phyloP scores from a whole-genome alignment of 2,113 vertebrate species.

The Nipponia nippon region DNA sequence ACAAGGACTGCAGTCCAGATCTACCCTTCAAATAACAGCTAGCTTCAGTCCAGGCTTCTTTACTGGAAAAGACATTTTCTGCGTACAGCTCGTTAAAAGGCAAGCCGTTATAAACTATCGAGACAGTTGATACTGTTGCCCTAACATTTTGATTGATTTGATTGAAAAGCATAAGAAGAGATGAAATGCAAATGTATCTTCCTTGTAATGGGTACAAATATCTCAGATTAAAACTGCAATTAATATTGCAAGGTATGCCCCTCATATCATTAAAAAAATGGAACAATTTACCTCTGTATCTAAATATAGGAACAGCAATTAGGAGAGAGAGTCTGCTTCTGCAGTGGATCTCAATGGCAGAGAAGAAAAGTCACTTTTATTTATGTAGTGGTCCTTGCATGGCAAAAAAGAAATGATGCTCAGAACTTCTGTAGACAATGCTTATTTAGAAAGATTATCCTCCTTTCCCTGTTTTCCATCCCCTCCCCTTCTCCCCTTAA shows the following conservation, averaged over 20 bases:
- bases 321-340: neutral
- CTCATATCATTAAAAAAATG: neutral
- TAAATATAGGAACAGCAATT: slow-evolving; percentile 8
- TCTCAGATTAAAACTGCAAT: neutral
- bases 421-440: slow-evolving; percentile 44
- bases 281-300: neutral
- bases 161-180: neutral
- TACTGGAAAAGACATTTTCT: neutral
- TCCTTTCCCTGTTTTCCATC: neutral
- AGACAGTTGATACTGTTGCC: neutral
- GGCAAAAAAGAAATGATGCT: neutral
- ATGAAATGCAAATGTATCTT: neutral
- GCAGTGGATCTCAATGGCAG: neutral
- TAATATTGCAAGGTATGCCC: neutral
- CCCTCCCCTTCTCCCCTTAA: neutral
- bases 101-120: neutral
- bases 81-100: neutral
- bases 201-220: neutral
- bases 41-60: neutral
- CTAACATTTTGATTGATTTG: neutral
- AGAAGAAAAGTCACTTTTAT: slow-evolving; percentile 35
- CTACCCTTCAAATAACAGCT: neutral
- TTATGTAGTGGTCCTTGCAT: neutral
- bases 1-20: neutral
- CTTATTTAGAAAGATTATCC: slow-evolving; percentile 19